Evolutionary conservation across 2,797 vertebrate genomes (phyloP).

Genomic region (Tiaroga cobitis): DNA sequence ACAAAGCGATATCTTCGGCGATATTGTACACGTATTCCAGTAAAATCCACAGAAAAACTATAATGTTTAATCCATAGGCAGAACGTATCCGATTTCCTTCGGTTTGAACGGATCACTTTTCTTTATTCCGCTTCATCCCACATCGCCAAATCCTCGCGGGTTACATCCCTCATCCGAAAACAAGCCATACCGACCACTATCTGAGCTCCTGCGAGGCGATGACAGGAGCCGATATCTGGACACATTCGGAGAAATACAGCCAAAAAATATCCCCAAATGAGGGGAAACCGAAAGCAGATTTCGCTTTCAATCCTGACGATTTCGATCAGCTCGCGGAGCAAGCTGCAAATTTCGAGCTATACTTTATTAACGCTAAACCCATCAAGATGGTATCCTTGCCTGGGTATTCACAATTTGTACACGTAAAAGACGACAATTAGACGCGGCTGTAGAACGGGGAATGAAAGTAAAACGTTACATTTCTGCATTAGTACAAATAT

Average conservation of each 20-base stretch:
- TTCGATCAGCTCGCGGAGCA: slow-evolving; percentile 49
- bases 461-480: slow-evolving; percentile 12
- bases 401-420: background rate
- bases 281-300: slow-evolving; percentile 23
- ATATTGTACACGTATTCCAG: slow-evolving; percentile 26
- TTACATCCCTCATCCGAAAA: slow-evolving; percentile 62
- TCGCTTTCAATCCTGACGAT: slow-evolving; percentile 41
- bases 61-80: slow-evolving; percentile 5
- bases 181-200: slow-evolving; percentile 50
- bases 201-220: slow-evolving; percentile 36
- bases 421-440: background rate
- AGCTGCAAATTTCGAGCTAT: slow-evolving; percentile 49
- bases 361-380: slow-evolving; percentile 40
- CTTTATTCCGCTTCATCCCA: slow-evolving; percentile 65
- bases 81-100: slow-evolving; percentile 45
- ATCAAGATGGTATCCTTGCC: background rate
- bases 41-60: slow-evolving; percentile 46
- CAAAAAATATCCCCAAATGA: slow-evolving; percentile 2
- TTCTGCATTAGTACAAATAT: slow-evolving; percentile 70
- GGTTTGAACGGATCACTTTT: slow-evolving; percentile 56
- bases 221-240: slow-evolving; percentile 15
- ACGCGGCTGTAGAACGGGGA: background rate
- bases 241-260: slow-evolving; percentile 9
- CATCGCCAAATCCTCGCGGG: slow-evolving; percentile 53
- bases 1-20: slow-evolving; percentile 45